phyloP scores from a whole-genome alignment of 37 sponge, comb jelly and placozoan species.

The Agelas oroides region DNA sequence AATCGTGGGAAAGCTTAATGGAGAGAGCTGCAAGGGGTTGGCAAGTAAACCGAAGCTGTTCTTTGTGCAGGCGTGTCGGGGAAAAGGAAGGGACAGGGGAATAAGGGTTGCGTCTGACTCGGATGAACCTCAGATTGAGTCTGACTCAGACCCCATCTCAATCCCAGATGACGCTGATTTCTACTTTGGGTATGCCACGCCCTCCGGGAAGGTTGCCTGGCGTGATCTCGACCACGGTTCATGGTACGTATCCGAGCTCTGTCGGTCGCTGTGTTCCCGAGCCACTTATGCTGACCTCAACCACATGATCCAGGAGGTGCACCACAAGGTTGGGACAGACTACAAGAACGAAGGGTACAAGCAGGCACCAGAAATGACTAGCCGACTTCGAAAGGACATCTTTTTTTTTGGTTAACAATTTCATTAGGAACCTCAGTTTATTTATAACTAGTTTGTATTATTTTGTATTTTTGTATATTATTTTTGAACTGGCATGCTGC shows the following conservation, averaged over 20 bases:
- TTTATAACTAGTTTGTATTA: no score
- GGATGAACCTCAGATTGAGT: slow-evolving; percentile 5
- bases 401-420: slow-evolving; percentile 1
- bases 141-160: slow-evolving; percentile 18
- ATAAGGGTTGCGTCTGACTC: slow-evolving; percentile 8
- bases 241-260: slow-evolving; percentile 58
- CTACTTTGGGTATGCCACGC: slow-evolving; percentile 56
- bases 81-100: slow-evolving; percentile 56
- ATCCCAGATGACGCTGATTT: slow-evolving; percentile 66
- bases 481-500: no score
- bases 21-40: slow-evolving; percentile 41
- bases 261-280: slow-evolving; percentile 9
- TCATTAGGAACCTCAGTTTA: no score
- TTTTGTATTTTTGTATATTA: no score
- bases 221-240: slow-evolving; percentile 57
- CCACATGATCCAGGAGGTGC: slow-evolving; percentile 42
- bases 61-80: slow-evolving; percentile 93
- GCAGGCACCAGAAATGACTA: slow-evolving; percentile 26
- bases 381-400: slow-evolving; percentile 24
- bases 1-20: slow-evolving; percentile 46
- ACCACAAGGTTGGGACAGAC: not conserved
- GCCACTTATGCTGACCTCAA: slow-evolving; percentile 8
- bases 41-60: slow-evolving; percentile 86
- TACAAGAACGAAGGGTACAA: slow-evolving; percentile 35
- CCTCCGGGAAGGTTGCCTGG: slow-evolving; percentile 37